Base-by-base conservation (phyloP, 1,140 invertebrate species). In the Anagrus nilaparvatae region DNA sequence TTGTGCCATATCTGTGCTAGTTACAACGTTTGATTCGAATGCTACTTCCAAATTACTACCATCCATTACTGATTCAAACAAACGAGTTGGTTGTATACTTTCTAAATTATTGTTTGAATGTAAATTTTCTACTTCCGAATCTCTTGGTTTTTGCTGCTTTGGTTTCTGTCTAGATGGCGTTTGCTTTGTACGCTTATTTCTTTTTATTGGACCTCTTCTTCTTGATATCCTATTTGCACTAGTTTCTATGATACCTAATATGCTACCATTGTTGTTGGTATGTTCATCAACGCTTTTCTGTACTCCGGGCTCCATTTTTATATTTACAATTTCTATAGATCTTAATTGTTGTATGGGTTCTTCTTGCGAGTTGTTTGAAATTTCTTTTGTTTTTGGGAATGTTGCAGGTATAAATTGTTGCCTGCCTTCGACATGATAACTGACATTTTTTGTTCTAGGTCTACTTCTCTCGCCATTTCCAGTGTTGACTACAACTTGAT, bases 381-480 rank as follows among this genome's bases (percentile, higher is more conserved):
- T n/a, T 4, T 65, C 60, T 16, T 55, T 55, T 10, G 61, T 53
- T n/a, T 63, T 55, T 4, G 67, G 51, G 44, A 72, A 73, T 12
- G 60, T 70, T 8, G 74, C 59, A 27, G 70, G 45, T 39, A 63
- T 36, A 5, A 69, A 24, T 46, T 66, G 58, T 40, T 60, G 40
- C 51, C 70, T 57, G 36, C 67, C 72, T 52, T 70, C 67, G n/a
- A 76, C 61, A 40, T 77, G 75, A 55, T 77, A 78, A 48, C 70
- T 75, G 0, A 79, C 76, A 40, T 79, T 78, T 52, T 78, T 78
- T 1, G 75, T 79, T 28, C 74, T 56, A 7, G 75, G 74, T 34
- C 75, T 55, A 36, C 39, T 47, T 32, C 45, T 43, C 14, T 47
- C 45, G 7, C 45, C 40, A 17, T 34, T 13, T n/a, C n/a, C 4